Percentiles rank a stretch among this genome's conserved stretches.
phyloP scores from a whole-genome alignment of 2,113 vertebrate genomes.

The Mormyrus iriodes region DNA sequence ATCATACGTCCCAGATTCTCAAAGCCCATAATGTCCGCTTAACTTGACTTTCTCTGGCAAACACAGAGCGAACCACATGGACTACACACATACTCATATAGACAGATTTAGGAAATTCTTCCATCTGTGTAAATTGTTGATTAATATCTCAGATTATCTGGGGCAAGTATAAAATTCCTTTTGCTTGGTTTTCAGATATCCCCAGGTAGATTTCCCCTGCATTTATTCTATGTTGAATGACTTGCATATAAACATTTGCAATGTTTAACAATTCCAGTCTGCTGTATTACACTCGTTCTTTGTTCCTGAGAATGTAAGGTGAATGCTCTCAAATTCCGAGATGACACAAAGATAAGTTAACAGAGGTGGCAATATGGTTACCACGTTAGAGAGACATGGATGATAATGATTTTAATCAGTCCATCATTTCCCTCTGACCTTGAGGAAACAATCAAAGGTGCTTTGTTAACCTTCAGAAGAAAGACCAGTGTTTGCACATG shows the following conservation, averaged over 20 bases:
- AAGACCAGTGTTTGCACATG: neutral
- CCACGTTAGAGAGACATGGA: neutral
- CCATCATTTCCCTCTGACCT: neutral
- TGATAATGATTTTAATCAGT: neutral
- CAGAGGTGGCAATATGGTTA: neutral
- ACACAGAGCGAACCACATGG: conserved; percentile 17
- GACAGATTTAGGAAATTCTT: neutral
- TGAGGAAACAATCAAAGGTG: neutral
- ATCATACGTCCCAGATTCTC: neutral
- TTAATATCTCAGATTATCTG: conserved; percentile 31
- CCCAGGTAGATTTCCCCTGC: neutral
- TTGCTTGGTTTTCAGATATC: conserved; percentile 24
- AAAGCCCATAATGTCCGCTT: neutral
- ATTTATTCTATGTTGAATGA: neutral
- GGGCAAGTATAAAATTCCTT: conserved; percentile 27
- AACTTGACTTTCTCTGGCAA: neutral
- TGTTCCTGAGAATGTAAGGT: neutral
- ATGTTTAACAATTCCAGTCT: neutral
- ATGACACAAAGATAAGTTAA: neutral
- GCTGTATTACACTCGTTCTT: neutral
- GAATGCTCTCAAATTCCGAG: neutral
- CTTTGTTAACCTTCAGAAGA: neutral
- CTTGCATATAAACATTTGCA: neutral
- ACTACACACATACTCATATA: conserved; percentile 15
- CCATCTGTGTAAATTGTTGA: conserved; percentile 7